A percentile compares a stretch with the other conserved stretches of the same genome.
phyloP scores from a whole-genome alignment of 2,113 vertebrate genomes.

The Entelurus aequoreus region DNA sequence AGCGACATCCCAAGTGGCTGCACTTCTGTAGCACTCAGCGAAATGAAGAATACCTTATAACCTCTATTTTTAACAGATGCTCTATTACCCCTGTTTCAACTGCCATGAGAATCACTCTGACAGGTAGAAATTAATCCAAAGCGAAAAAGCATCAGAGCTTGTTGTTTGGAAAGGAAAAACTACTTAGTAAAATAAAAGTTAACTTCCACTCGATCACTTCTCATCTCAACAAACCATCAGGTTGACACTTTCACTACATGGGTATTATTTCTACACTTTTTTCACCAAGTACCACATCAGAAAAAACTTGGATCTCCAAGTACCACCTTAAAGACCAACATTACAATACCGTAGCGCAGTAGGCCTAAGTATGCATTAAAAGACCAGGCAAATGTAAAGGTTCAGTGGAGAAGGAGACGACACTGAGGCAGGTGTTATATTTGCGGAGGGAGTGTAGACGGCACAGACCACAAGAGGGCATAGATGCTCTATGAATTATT shows the following conservation, averaged over 20 bases:
- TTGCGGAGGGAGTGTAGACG: too few species aligned
- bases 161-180: neutral
- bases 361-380: too few species aligned
- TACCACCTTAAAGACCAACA: too few species aligned
- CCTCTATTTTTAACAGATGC: constrained; percentile 70
- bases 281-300: too few species aligned
- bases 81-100: constrained; percentile 34
- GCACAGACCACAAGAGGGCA: too few species aligned
- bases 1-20: constrained; percentile 64
- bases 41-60: constrained; percentile 62
- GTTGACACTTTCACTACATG: neutral
- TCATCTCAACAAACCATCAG: too few species aligned
- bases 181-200: neutral
- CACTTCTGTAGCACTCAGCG: constrained; percentile 68
- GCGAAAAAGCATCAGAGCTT: constrained; percentile 8
- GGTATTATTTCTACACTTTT: neutral
- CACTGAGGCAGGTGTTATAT: too few species aligned
- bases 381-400: too few species aligned
- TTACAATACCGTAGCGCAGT: too few species aligned
- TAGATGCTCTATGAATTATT: too few species aligned
- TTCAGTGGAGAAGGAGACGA: too few species aligned
- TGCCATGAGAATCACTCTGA: constrained; percentile 35
- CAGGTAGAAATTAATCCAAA: constrained; percentile 21
- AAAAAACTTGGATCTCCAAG: too few species aligned
- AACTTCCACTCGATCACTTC: neutral